Conservation (phyloP, 2,797 vertebrate genomes). For the Melanogrammus aeglefinus region DNA sequence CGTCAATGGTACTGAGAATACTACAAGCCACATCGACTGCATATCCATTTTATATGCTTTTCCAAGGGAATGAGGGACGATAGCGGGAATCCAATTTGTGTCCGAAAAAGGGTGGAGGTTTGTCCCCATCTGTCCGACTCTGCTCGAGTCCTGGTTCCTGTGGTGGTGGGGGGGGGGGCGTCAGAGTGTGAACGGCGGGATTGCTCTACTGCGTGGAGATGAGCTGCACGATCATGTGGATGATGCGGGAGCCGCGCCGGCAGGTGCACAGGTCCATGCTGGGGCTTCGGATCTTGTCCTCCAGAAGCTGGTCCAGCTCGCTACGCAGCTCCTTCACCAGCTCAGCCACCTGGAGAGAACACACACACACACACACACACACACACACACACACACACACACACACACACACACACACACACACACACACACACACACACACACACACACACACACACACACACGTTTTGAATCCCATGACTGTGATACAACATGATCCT, state of each 20-base stretch:
- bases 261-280: constrained; percentile 90
- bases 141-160: neutral
- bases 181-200: neutral
- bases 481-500: no score
- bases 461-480: no score
- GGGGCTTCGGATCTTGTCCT: constrained; percentile 93
- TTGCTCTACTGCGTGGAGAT: constrained; percentile 84
- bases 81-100: neutral
- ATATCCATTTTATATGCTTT: neutral
- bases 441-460: no score
- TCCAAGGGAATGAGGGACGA: neutral
- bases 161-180: neutral
- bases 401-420: no score
- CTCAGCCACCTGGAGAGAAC: constrained; percentile 89
- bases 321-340: constrained; percentile 91
- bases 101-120: no score
- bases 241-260: constrained; percentile 92
- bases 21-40: neutral
- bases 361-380: no score
- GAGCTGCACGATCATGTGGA: constrained; percentile 90
- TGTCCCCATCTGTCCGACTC: no score
- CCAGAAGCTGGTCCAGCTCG: constrained; percentile 91
- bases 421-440: no score
- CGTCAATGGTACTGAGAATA: neutral
- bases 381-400: no score